Evolutionary conservation across 1,140 invertebrate genomes (phyloP), one percentile per base, ranked within the genome.

Genomic region (Onthophagus taurus): DNA sequence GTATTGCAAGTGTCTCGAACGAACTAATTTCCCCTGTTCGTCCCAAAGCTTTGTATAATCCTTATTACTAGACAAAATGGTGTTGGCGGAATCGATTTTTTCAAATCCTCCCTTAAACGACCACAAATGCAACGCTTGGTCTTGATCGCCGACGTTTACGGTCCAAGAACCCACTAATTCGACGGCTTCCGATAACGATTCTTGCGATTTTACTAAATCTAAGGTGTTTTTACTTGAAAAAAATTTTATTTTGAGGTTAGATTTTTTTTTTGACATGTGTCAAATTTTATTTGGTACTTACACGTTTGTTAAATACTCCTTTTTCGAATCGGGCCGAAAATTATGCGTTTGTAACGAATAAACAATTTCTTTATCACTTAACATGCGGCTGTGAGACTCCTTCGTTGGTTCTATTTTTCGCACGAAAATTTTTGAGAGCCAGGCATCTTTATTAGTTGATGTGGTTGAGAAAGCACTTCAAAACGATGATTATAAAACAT

Each of bases 51-150:
- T 75, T 45, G 77, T 67, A 60, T 88, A 89, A 55, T 89, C 81
- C 85, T 88, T 24, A 24, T 41, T 41, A 17, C 38, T 76, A 53
- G 71, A 76, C 35, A 92, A 74, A 14, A 81, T 67, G 46, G 74
- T 65, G 60, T 84, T 84, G 13, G 85, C 80, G 57, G 77, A 72
- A 69, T 94, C 89, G 54, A 95, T 81, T 46, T 80, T 81, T 53
- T 85, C 77, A 65, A 94, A 97, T 18, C 94, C 93, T 47, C 91
- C 90, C 34, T 78, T 85, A 61, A 92, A 95, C 55, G 82, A 81
- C 92, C 92, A 97, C 29, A 97, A 72, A 68, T 97, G 92, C 47
- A 97, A 70, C 20, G 89, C 89, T 70, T 97, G 93, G 74, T 98
- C 94, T 70, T 96, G 83, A 62, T 96, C 92, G n/a, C 95, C 95